Evolutionary conservation across 2,888 invertebrate species (phyloP).

Genomic region (Lasioglossum morio): DNA sequence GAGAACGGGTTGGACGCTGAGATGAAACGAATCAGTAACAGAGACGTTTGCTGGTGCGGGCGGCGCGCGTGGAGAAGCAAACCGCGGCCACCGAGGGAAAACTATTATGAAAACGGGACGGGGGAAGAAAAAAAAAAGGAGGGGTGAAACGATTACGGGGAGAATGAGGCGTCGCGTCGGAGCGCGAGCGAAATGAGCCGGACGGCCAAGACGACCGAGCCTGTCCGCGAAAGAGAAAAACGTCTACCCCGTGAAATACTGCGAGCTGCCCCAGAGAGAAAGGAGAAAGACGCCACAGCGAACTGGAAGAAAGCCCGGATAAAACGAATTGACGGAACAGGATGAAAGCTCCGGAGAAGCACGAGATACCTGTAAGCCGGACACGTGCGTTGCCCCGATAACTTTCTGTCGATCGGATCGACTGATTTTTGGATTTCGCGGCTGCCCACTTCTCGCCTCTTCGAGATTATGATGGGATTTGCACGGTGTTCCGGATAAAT

Average conservation of each 20-base stretch:
- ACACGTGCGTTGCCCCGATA: slow-evolving; percentile 13
- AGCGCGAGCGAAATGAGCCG: slow-evolving; percentile 35
- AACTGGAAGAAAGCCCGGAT: not conserved
- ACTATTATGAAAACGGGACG: slow-evolving; percentile 28
- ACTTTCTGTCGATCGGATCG: not conserved
- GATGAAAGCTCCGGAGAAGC: slow-evolving; percentile 18
- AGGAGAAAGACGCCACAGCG: not conserved
- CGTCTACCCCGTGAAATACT: slow-evolving; percentile 31
- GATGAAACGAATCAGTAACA: slow-evolving; percentile 49
- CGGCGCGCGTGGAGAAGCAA: slow-evolving; percentile 29
- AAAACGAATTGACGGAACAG: slow-evolving; percentile 16
- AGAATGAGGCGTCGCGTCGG: slow-evolving; percentile 42
- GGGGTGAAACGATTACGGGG: slow-evolving; percentile 52
- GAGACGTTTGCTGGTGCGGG: slow-evolving; percentile 25
- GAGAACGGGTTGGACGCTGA: not conserved
- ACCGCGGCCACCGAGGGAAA: slow-evolving; percentile 21
- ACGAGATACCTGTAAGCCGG: slow-evolving; percentile 16
- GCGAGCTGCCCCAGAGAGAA: not conserved
- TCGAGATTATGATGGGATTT: not conserved
- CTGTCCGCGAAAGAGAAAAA: slow-evolving; percentile 42
- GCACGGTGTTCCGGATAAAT: not conserved
- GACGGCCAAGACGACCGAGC: slow-evolving; percentile 24
- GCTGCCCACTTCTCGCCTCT: not conserved
- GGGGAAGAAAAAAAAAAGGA: not conserved
- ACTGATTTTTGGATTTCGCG: slow-evolving; percentile 21